These are phyloP conservation scores for Tokudaia tokunoshimensis DNA, from an alignment of 2,797 vertebrate genomes.

Conservation along the genomic window DNA sequence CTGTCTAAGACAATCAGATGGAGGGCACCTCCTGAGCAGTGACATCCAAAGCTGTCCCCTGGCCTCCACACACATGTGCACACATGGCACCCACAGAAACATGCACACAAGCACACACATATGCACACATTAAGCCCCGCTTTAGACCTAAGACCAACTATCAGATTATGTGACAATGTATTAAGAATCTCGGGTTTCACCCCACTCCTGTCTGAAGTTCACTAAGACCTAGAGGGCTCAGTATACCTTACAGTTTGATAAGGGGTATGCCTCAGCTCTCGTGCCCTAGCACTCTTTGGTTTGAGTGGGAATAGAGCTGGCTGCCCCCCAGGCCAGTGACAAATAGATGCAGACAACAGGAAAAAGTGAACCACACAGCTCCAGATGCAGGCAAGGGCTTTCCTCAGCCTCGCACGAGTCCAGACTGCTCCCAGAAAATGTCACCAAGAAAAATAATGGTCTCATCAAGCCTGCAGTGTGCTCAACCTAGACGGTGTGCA, in stretches of 20 bases:
- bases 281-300: not conserved
- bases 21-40: not conserved
- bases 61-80: not conserved
- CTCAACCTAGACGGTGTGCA: conserved; percentile 48
- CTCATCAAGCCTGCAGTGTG: conserved; percentile 33
- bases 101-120: not conserved
- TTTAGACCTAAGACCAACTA: not conserved
- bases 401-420: not conserved
- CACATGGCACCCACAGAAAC: not conserved
- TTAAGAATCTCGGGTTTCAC: not conserved
- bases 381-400: not conserved
- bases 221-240: not conserved
- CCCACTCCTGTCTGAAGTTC: not conserved
- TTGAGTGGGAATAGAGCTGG: not conserved
- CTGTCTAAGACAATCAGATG: not conserved
- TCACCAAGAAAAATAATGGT: conserved; percentile 70
- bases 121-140: not conserved
- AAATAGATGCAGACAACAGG: not conserved
- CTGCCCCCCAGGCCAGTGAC: not conserved
- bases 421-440: conserved; percentile 71
- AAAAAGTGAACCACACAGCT: not conserved
- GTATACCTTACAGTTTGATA: not conserved
- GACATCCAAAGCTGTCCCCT: not conserved
- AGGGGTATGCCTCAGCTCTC: not conserved
- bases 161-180: not conserved